Evolutionary conservation across 2,797 vertebrate genomes (phyloP).

Genomic region (Leucoraja ocellata): DNA sequence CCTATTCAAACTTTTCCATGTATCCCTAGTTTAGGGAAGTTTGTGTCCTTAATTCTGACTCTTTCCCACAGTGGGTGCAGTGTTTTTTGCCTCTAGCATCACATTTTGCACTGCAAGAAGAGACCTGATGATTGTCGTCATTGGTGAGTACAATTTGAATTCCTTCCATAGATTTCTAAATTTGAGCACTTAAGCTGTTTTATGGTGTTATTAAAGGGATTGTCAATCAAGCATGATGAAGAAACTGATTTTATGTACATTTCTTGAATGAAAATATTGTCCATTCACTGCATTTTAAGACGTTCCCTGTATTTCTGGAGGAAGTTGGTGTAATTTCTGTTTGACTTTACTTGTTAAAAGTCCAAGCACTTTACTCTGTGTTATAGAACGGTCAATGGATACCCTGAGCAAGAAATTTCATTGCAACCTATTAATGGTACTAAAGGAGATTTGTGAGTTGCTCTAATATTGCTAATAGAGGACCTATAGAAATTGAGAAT

Average conservation of each 20-base stretch:
- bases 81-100: constrained; percentile 85
- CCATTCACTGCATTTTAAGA: too few relatives aligned
- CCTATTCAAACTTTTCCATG: background rate
- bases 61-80: constrained; percentile 77
- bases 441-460: too few relatives aligned
- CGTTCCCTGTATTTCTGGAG: too few relatives aligned
- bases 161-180: background rate
- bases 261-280: background rate
- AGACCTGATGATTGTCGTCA: constrained; percentile 99
- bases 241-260: background rate
- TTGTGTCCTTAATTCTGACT: constrained; percentile 9
- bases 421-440: too few relatives aligned
- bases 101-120: constrained; percentile 80
- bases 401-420: too few relatives aligned
- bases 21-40: background rate
- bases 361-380: too few relatives aligned
- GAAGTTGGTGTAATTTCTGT: too few relatives aligned
- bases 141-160: constrained; percentile 74
- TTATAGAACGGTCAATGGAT: too few relatives aligned
- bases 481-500: too few relatives aligned
- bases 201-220: background rate
- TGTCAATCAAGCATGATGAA: too few relatives aligned
- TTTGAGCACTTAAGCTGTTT: background rate
- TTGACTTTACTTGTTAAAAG: too few relatives aligned
- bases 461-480: too few relatives aligned